Base-by-base conservation (phyloP, 2,797 vertebrate genomes). In the Alouatta caraya region DNA sequence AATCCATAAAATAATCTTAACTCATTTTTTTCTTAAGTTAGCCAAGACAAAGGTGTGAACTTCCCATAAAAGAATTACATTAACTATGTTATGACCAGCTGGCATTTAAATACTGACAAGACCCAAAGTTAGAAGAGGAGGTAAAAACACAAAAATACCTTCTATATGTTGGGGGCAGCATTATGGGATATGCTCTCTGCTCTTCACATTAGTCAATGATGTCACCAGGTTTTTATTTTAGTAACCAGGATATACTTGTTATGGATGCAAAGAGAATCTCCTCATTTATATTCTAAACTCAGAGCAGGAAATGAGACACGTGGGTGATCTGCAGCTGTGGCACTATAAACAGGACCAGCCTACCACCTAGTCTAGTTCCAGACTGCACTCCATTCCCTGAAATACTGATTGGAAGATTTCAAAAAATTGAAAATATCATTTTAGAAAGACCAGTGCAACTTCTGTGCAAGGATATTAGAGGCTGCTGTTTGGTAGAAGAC, bases 211-310 rank as follows among this genome's bases (percentile, higher is more conserved):
- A 50, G 46, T 90, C 87, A 93, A 1, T 91, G 82, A 88, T 92
- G 89, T 95, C 93, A 87, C 73, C 19, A 44, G 26, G 61, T 33
- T 96, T 96, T 89, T 87, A 72, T 97, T 97, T 96, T 96, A 86
- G 94, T 42, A 88, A 84, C 70, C 86, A 93, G 88, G 91, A 80
- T 70, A 96, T 70, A 91, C 86, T 94, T 83, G 86, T 59, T 95
- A 89, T 26, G 80, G 86, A 94, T 94, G 91, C 93, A 94, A 91
- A 95, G 81, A 95, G 75, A 96, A 96, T 95, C 76, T 95, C 92
- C 93, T 96, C 94, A 87, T 92, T 96, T 95, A 90, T 67, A 93
- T 91, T 95, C 93, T 93, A 97, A 93, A 93, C 84, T 78, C 90
- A 85, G 96, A 97, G 89, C 96, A 97, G 94, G 94, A 97, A 97